Conservation (phyloP, 2,113 vertebrate species). For the Phyllopteryx taeniolatus region DNA sequence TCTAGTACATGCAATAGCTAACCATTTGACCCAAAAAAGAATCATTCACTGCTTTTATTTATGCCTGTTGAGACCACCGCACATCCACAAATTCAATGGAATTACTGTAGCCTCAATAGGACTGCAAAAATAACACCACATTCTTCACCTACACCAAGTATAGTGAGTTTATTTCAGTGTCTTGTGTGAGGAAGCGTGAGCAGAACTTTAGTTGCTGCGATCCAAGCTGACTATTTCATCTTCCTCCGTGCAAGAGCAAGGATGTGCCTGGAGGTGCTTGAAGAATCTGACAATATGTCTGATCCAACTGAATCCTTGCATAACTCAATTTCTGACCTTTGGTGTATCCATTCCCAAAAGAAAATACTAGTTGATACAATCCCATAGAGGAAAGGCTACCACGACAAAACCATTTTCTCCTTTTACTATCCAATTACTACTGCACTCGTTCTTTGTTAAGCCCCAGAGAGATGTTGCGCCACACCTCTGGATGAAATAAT, state of each 20-base stretch:
- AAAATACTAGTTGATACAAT: not conserved
- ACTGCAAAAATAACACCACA: constrained; percentile 8
- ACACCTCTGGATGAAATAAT: not conserved
- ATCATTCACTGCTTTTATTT: not conserved
- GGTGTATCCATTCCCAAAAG: not conserved
- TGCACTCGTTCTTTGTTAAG: not conserved
- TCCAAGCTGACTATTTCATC: constrained; percentile 5
- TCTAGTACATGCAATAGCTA: not conserved
- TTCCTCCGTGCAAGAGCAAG: not conserved
- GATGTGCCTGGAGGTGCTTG: constrained; percentile 1
- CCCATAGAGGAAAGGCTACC: not conserved
- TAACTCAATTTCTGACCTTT: constrained; percentile 4
- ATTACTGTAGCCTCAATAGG: constrained; percentile 5
- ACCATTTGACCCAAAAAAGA: not conserved
- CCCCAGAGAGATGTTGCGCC: no score
- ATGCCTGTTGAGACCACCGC: not conserved
- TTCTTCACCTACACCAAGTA: constrained; percentile 3
- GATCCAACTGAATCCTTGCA: not conserved
- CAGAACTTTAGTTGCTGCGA: not conserved
- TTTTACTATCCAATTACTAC: not conserved
- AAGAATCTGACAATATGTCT: not conserved
- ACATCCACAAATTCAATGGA: constrained; percentile 11
- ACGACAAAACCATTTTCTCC: not conserved
- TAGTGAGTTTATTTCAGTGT: constrained; percentile 3
- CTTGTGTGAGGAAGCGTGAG: constrained; percentile 3